phyloP scores from a whole-genome alignment of 2,113 vertebrate species.

The Hiodon alosoides region DNA sequence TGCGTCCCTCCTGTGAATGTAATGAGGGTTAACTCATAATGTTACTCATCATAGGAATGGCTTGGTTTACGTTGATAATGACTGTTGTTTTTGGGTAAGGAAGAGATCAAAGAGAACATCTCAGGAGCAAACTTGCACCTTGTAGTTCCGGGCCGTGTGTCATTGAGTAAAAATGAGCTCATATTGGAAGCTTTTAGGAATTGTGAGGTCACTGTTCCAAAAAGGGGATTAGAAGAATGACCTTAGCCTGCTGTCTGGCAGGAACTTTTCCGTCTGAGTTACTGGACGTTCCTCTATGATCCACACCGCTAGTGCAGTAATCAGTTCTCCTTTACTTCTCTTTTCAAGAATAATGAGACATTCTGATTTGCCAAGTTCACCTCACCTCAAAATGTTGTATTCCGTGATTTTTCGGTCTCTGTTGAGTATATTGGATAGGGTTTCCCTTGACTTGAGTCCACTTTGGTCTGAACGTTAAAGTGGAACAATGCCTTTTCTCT shows the following conservation, averaged over 20 bases:
- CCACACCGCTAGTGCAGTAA: too few species aligned
- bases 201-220: slow-evolving; percentile 33
- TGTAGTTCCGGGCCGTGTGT: slow-evolving; percentile 38
- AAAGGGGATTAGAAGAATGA: slow-evolving; percentile 5
- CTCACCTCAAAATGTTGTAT: not conserved
- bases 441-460: not conserved
- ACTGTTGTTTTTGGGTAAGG: slow-evolving; percentile 48
- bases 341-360: too few species aligned
- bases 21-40: not conserved
- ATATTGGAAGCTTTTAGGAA: slow-evolving; percentile 55
- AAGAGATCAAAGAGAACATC: slow-evolving; percentile 66
- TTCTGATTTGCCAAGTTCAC: too few species aligned
- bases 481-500: slow-evolving; percentile 31
- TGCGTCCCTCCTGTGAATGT: not conserved
- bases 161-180: slow-evolving; percentile 39
- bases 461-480: slow-evolving; percentile 7
- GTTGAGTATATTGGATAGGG: too few species aligned
- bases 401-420: too few species aligned
- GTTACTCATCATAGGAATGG: slow-evolving; percentile 33
- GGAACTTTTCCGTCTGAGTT: not conserved
- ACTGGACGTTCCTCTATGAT: too few species aligned
- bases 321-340: too few species aligned
- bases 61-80: slow-evolving; percentile 54
- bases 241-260: not conserved
- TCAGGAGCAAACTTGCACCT: slow-evolving; percentile 50